Evolutionary conservation across 30 jellyfish, hydroid and myxozoan species (phyloP).

Genomic region (Nemopilema nomurai): DNA sequence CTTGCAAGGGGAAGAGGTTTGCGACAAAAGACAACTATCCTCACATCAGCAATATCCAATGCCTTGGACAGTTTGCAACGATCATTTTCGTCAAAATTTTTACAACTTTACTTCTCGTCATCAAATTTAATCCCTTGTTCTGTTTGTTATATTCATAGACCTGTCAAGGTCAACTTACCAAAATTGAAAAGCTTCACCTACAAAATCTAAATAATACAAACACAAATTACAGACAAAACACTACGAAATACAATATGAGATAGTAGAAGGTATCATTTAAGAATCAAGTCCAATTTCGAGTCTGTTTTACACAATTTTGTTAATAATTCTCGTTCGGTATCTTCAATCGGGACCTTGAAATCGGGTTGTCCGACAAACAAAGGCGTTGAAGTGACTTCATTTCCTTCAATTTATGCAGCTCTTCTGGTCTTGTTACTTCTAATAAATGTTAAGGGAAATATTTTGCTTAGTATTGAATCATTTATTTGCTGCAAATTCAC

Average conservation of each 20-base stretch:
- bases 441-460: neutral
- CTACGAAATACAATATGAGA: neutral
- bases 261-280: neutral
- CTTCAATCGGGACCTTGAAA: neutral
- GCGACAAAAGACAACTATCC: too few relatives aligned
- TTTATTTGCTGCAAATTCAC: too few relatives aligned
- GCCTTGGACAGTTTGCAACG: too few relatives aligned
- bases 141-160: too few relatives aligned
- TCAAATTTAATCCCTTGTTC: too few relatives aligned
- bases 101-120: too few relatives aligned
- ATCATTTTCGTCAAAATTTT: too few relatives aligned
- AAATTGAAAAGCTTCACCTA: too few relatives aligned
- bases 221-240: neutral
- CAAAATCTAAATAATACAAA: neutral
- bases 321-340: neutral
- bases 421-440: neutral
- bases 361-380: neutral
- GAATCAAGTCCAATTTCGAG: neutral
- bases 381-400: neutral
- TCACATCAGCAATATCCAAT: too few relatives aligned
- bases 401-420: neutral
- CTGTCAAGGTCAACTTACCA: too few relatives aligned
- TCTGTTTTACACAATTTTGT: neutral
- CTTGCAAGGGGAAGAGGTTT: too few relatives aligned
- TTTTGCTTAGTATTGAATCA: too few relatives aligned